Evolutionary conservation across 2,797 vertebrate genomes (phyloP).

Genomic region (Melanogrammus aeglefinus): DNA sequence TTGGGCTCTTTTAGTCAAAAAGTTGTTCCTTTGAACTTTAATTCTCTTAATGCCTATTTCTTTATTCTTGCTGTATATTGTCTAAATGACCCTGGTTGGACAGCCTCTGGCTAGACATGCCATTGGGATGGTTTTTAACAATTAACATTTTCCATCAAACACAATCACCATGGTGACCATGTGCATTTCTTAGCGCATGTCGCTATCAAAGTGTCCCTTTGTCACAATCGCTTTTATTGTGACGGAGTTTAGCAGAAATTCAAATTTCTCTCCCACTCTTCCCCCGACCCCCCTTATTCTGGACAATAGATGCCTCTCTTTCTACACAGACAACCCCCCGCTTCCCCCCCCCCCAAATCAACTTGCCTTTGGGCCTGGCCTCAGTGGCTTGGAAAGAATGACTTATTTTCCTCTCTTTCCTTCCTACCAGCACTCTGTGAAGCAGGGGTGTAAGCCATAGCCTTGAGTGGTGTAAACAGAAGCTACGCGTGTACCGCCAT

Average conservation of each 20-base stretch:
- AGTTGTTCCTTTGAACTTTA: constrained; percentile 9
- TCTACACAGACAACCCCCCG: constrained; percentile 34
- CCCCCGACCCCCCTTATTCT: constrained; percentile 43
- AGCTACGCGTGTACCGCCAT: constrained; percentile 27
- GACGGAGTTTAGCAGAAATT: constrained; percentile 68
- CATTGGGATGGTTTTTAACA: constrained; percentile 55
- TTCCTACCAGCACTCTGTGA: constrained; percentile 40
- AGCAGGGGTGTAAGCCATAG: constrained; percentile 29
- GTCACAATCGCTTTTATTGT: constrained; percentile 58
- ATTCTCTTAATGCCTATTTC: background rate
- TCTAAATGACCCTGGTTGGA: constrained; percentile 17
- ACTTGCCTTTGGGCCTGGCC: constrained; percentile 48
- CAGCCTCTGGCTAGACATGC: constrained; percentile 47
- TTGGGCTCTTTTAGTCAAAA: background rate
- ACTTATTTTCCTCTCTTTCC: constrained; percentile 62
- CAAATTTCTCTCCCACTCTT: constrained; percentile 70
- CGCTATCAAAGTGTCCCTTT: constrained; percentile 66
- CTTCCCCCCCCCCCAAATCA: constrained; percentile 58
- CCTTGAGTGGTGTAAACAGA: constrained; percentile 47
- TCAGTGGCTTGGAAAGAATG: constrained; percentile 62
- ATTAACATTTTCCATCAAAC: constrained; percentile 60
- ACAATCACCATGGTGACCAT: constrained; percentile 68
- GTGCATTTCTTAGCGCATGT: constrained; percentile 43
- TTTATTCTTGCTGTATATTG: constrained; percentile 14
- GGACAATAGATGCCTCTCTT: constrained; percentile 71